Conservation (phyloP, 2,113 vertebrate species). For the Poeciliopsis turrubarensis region DNA sequence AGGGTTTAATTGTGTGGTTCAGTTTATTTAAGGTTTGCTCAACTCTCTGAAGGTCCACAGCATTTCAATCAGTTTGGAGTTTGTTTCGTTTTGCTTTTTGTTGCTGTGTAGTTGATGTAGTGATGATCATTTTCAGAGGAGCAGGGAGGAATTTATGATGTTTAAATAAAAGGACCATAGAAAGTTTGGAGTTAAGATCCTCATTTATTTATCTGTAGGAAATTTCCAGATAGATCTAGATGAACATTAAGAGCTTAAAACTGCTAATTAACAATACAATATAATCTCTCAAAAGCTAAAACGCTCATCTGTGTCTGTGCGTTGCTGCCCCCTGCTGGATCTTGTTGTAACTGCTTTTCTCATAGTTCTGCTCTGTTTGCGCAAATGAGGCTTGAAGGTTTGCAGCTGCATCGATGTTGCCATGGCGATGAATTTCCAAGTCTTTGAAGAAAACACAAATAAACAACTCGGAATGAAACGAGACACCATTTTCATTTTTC, state of each 20-base stretch:
- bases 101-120: too few species aligned
- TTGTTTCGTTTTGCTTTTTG: too few species aligned
- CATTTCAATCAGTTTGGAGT: too few species aligned
- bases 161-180: slow-evolving; percentile 15
- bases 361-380: too few species aligned
- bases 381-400: too few species aligned
- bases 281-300: background rate
- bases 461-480: too few species aligned
- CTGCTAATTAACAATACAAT: background rate
- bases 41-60: background rate
- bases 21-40: background rate
- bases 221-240: background rate
- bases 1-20: background rate
- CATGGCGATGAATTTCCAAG: too few species aligned
- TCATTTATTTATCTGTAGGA: slow-evolving; percentile 12
- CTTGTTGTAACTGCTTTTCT: background rate
- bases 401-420: too few species aligned
- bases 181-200: slow-evolving; percentile 10
- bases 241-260: background rate
- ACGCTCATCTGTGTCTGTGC: background rate
- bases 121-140: background rate
- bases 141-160: background rate
- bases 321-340: slow-evolving; percentile 8
- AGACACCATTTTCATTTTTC: too few species aligned
- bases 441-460: too few species aligned